A percentile compares a stretch with the other conserved stretches of the same genome.
Conservation (phyloP, 2,113 vertebrate species). For the Ammodramus savannarum region DNA sequence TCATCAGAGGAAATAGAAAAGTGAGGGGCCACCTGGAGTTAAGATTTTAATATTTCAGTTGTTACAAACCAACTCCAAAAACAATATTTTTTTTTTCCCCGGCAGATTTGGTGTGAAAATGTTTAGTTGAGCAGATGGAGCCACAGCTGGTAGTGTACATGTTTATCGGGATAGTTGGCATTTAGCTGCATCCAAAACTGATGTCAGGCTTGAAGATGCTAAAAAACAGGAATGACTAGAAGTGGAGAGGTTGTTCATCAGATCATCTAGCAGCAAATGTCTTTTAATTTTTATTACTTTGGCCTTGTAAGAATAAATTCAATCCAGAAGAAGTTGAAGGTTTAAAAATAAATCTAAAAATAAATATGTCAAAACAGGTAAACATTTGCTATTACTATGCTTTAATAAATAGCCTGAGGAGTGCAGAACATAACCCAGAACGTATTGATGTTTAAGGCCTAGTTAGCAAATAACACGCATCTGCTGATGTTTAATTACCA, state of each 20-base stretch:
- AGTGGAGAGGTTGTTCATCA: constrained; percentile 23
- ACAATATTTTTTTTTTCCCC: constrained; percentile 57
- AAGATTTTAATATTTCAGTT: constrained; percentile 84
- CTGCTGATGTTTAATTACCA: constrained; percentile 56
- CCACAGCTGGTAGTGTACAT: constrained; percentile 83
- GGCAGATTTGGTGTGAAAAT: constrained; percentile 76
- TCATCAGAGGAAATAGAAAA: constrained; percentile 43
- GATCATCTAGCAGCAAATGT: constrained; percentile 52
- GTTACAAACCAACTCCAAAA: constrained; percentile 82
- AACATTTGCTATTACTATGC: constrained; percentile 44
- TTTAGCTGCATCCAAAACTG: constrained; percentile 77
- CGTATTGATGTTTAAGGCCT: constrained; percentile 34
- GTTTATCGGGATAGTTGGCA: constrained; percentile 79
- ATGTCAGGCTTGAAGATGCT: constrained; percentile 72
- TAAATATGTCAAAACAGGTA: constrained; percentile 29
- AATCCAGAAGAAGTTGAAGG: constrained; percentile 16
- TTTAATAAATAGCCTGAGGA: constrained; percentile 39
- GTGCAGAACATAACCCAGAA: not conserved
- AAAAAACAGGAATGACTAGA: constrained; percentile 54
- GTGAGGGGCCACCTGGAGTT: constrained; percentile 77
- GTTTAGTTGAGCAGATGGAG: constrained; percentile 83
- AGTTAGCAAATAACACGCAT: constrained; percentile 38
- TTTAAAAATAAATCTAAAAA: constrained; percentile 41
- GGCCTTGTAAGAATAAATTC: constrained; percentile 13
- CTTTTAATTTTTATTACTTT: constrained; percentile 43